Evolutionary conservation across 2,888 invertebrate genomes (phyloP).

Genomic region (Gryllus longicercus): DNA sequence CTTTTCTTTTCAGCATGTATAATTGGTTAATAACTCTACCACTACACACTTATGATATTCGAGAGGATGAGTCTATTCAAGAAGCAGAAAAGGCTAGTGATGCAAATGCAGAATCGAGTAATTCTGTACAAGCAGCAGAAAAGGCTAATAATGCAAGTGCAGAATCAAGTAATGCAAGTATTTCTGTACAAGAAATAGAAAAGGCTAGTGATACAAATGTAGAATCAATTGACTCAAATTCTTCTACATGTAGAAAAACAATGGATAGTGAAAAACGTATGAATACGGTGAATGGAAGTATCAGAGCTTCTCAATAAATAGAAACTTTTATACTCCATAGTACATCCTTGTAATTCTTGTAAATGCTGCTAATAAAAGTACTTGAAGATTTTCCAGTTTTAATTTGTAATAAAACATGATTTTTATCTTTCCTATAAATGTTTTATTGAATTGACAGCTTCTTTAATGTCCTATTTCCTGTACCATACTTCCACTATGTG

Average conservation of each 20-base stretch:
- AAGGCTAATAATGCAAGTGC: background rate
- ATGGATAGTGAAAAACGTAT: background rate
- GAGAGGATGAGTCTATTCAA: slow-evolving; percentile 47
- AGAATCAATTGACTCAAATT: slow-evolving; percentile 27
- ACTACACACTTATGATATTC: slow-evolving; percentile 62
- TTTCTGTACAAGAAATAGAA: background rate
- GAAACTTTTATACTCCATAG: no score
- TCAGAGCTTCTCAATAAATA: no score
- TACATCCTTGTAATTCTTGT: no score
- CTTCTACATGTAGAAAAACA: slow-evolving; percentile 29
- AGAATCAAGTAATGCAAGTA: background rate
- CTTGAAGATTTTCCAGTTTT: no score
- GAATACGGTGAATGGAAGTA: no score
- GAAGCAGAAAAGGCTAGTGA: background rate
- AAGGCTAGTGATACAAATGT: background rate
- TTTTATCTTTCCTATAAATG: no score
- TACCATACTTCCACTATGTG: no score
- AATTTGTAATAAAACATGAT: no score
- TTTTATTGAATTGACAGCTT: no score
- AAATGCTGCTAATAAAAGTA: no score
- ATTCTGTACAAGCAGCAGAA: slow-evolving; percentile 28
- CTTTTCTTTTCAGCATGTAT: slow-evolving; percentile 53
- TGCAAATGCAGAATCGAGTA: slow-evolving; percentile 28
- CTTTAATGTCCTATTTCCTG: no score
- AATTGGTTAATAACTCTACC: slow-evolving; percentile 69